Conservation (phyloP, 2,888 invertebrate genomes). For the Cosmia trapezina region DNA sequence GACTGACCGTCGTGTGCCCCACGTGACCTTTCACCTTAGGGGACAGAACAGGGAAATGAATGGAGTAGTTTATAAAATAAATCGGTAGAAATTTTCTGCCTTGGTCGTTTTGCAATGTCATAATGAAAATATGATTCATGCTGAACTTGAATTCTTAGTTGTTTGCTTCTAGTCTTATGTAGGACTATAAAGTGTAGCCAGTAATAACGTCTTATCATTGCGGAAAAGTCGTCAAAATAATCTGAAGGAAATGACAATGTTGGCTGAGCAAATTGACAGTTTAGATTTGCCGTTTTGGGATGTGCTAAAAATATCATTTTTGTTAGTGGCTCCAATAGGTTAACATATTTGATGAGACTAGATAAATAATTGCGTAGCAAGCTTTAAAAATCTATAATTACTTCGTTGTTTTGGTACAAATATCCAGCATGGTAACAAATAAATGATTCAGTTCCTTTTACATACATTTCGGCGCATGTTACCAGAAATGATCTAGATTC, state of each 20-base stretch:
- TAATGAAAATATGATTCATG: slow-evolving; percentile 30
- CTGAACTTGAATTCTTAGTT: slow-evolving; percentile 30
- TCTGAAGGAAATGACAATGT: slow-evolving; percentile 52
- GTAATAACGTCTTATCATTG: slow-evolving; percentile 53
- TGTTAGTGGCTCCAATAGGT: not conserved
- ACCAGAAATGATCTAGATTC: not conserved
- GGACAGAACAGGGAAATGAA: slow-evolving; percentile 70
- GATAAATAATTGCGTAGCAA: not conserved
- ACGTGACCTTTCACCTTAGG: slow-evolving; percentile 88
- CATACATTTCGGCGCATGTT: not conserved
- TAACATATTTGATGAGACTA: not conserved
- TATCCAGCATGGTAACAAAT: not conserved
- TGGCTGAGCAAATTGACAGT: slow-evolving; percentile 31
- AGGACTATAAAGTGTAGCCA: slow-evolving; percentile 15
- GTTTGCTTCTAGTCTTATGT: slow-evolving; percentile 36
- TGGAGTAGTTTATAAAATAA: slow-evolving; percentile 67
- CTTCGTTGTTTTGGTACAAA: not conserved
- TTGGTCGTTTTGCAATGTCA: slow-evolving; percentile 4
- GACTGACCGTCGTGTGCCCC: slow-evolving; percentile 87
- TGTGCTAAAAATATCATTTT: slow-evolving; percentile 4
- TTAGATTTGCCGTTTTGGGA: slow-evolving; percentile 13
- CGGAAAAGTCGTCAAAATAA: slow-evolving; percentile 55
- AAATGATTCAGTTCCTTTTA: not conserved
- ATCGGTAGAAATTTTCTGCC: not conserved
- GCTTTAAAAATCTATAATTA: not conserved